Evolutionary conservation across 2,113 vertebrate genomes (phyloP).

Genomic region (Lates calcarifer): DNA sequence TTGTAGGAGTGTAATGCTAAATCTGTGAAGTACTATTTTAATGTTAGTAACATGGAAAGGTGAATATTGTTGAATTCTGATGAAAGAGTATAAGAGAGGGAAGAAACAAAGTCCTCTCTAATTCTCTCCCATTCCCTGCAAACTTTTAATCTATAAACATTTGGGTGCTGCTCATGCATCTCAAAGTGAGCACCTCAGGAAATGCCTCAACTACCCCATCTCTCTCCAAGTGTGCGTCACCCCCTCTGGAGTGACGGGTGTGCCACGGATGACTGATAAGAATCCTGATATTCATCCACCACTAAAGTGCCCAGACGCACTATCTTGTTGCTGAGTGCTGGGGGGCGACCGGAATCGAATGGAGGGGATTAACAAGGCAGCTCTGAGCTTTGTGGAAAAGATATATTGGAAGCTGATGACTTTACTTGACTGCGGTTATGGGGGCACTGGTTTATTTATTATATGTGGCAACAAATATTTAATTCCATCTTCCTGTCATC

Average conservation of each 20-base stretch:
- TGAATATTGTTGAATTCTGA: constrained; percentile 1
- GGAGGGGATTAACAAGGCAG: constrained; percentile 63
- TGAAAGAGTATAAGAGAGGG: neutral
- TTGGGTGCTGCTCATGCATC: constrained; percentile 25
- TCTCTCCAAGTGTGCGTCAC: constrained; percentile 24
- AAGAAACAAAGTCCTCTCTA: constrained; percentile 8
- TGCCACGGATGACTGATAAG: constrained; percentile 54
- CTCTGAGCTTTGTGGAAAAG: constrained; percentile 47
- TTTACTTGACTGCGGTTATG: constrained; percentile 38
- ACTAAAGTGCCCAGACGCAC: constrained; percentile 39
- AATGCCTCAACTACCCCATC: constrained; percentile 17
- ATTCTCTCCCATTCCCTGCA: constrained; percentile 21
- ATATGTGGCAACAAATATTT: constrained; percentile 44
- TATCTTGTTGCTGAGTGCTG: constrained; percentile 17
- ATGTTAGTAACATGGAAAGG: too few relatives aligned
- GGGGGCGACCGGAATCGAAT: constrained; percentile 38
- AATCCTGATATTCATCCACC: constrained; percentile 48
- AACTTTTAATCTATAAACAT: constrained; percentile 42
- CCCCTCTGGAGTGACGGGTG: constrained; percentile 18
- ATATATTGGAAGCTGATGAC: constrained; percentile 63
- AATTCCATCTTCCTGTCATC: constrained; percentile 51
- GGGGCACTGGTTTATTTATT: constrained; percentile 55
- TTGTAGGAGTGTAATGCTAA: neutral
- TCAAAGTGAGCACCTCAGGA: constrained; percentile 44
- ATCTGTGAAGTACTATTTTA: neutral